Base-by-base conservation (phyloP, 2,797 vertebrate species). In the Holocentrus rufus region DNA sequence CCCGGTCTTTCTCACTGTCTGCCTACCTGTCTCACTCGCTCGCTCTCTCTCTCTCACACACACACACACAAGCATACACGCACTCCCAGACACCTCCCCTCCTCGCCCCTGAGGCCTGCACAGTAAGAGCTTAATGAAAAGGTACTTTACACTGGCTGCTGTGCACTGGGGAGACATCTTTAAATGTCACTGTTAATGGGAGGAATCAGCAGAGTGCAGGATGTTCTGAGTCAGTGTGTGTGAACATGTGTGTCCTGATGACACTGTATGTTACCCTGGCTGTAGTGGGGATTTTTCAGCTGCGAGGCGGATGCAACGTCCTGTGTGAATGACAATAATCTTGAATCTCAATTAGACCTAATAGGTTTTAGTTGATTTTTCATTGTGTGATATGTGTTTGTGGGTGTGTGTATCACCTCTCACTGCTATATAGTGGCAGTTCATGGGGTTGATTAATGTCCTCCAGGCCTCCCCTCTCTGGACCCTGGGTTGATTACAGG, bases 121-220 rank as follows among this genome's bases (percentile, higher is more conserved):
- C 89, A 88, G 84, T 87, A 86, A 88, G 80, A 77, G 79, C 88
- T 88, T 91, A 91, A 92, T 92, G 90, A 91, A 92, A 91, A 91
- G 88, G 82, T 90, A 89, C 89, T 92, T 87, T 87, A 88, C 84
- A 77, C 82, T 77, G 74, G 81, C 77, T 67, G 79, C 62, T 60
- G 69, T 86, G 81, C 86, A 77, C 82, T 68, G 50, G 88, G 84
- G 87, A 88, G 87, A 83, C 75, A 81, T 87, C 87, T 86, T 85
- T 89, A 89, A 92, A 90, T 87, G 90, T 87, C 88, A 90, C 71
- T 82, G 80, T 84, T 91, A 91, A 91, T 89, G 86, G 87, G 60
- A 66, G 76, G 86, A 88, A 88, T 87, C 87, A 87, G 72, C 79
- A 74, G 84, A 77, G 69, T 82, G 79, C 66, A 64, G 72, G 69